Conservation (phyloP, 1,140 invertebrate species). For the Trichonephila inaurata region DNA sequence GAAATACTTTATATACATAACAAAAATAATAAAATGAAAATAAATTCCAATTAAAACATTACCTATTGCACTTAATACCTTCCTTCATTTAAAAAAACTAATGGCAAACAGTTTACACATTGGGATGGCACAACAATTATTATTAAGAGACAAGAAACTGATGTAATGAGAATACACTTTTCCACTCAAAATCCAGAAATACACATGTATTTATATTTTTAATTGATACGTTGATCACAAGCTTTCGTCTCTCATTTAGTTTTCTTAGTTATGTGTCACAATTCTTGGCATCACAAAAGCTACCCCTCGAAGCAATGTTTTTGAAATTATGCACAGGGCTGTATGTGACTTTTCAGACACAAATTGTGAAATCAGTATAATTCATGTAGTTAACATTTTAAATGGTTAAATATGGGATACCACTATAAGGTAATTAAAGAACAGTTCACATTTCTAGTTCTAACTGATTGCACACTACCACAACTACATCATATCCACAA, state of each 20-base stretch:
- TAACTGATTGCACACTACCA: too few species aligned
- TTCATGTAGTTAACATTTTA: not conserved
- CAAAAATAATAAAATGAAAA: not conserved
- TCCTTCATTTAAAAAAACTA: not conserved
- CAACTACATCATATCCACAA: too few species aligned
- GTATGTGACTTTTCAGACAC: not conserved
- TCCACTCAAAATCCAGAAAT: not conserved
- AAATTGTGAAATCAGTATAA: not conserved
- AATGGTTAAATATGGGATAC: not conserved
- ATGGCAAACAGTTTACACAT: not conserved
- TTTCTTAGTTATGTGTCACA: not conserved
- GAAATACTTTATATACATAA: not conserved
- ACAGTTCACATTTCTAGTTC: too few species aligned
- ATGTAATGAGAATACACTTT: not conserved
- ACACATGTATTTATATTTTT: not conserved
- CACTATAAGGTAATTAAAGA: not conserved
- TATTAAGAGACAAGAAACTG: not conserved
- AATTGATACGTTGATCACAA: constrained; percentile 1
- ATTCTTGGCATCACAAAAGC: not conserved
- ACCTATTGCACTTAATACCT: constrained; percentile 3
- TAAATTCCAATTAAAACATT: not conserved
- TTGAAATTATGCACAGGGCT: not conserved
- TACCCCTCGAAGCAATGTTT: not conserved
- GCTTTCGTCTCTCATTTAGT: too few species aligned
- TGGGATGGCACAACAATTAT: constrained; percentile 6